phyloP scores from a whole-genome alignment of 2,888 invertebrate species.

The Lepeophtheirus nordmannii region DNA sequence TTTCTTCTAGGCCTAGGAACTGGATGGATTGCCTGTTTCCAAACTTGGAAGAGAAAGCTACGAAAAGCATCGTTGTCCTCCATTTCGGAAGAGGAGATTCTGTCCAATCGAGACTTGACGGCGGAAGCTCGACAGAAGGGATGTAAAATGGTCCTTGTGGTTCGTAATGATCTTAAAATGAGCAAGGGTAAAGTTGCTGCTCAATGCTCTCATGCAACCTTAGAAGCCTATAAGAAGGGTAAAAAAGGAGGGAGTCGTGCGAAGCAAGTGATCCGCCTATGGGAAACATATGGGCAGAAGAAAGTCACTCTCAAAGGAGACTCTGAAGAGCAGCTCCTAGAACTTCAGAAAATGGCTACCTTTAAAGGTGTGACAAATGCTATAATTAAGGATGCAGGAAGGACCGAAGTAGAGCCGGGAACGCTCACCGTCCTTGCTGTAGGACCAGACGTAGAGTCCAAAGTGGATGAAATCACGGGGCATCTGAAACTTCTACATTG shows the following conservation, averaged over 20 bases:
- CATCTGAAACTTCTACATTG: constrained; percentile 52
- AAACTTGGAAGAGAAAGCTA: too few species aligned
- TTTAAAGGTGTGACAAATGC: constrained; percentile 51
- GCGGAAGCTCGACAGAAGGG: constrained; percentile 22
- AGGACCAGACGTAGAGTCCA: constrained; percentile 66
- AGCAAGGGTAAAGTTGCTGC: constrained; percentile 70
- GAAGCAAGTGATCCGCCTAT: constrained; percentile 46
- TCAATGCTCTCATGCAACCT: constrained; percentile 79
- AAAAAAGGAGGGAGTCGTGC: constrained; percentile 37
- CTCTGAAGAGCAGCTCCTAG: not conserved
- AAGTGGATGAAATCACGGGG: constrained; percentile 67
- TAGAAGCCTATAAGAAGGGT: constrained; percentile 62
- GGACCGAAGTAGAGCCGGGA: constrained; percentile 78
- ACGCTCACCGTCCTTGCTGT: constrained; percentile 76
- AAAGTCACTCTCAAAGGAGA: constrained; percentile 45
- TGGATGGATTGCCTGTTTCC: too few species aligned
- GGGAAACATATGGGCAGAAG: constrained; percentile 61
- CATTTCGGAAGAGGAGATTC: too few species aligned
- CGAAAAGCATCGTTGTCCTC: too few species aligned
- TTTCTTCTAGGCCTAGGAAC: too few species aligned
- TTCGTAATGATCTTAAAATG: constrained; percentile 81
- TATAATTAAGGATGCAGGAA: constrained; percentile 72
- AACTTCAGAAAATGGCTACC: constrained; percentile 6
- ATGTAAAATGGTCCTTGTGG: constrained; percentile 61
- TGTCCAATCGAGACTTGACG: too few species aligned